Base-by-base conservation (phyloP, 2,797 vertebrate species). In the Microctenopoma lineatum region DNA sequence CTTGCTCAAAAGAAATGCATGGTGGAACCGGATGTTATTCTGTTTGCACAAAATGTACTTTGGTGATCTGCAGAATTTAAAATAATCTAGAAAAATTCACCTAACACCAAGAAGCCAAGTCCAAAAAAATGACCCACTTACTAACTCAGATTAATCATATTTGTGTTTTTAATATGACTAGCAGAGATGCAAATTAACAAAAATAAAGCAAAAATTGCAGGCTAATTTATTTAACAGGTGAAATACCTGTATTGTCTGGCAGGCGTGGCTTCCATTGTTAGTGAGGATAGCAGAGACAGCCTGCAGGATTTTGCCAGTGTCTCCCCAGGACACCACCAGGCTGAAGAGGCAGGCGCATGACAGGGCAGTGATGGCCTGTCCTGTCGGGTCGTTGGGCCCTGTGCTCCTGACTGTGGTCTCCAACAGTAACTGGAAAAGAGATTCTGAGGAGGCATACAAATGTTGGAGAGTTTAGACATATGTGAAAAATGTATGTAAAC, bases 281-380 rank as follows among this genome's bases (percentile, higher is more conserved):
- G 97, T 98, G 84, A 99, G 96, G 81, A 99, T 99, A 81, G 98
- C 96, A 39, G 98, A 99, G 63, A 98, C 97, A 14, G 98, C 97
- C 93, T 98, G 98, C 77, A 99, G 92, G 0, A 94, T 98, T 88
- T 96, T 96, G 87, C 98, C 98, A 0, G 98, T 99, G 92, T 99
- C 98, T 73, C 98, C 98, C 98, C 98, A 99, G 14, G 98, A 93
- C 75, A 98, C 98, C 52, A 99, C 98, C 79, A 99, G 92, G 84
- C 98, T 99, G 90, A 99, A 99, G 87, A 99, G 97, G 89, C 98
- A 99, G 87, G 98, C 97, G 4, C 98, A 99, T 80, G 98, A 98
- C 75, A 99, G 93, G 0, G 98, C 97, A 8, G 97, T 98, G 86
- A 99, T 92, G 63, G 97, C 95, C 93, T 99, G 98, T 61, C 97